phyloP scores from a whole-genome alignment of 2,797 vertebrate species.

The Selene dorsalis region DNA sequence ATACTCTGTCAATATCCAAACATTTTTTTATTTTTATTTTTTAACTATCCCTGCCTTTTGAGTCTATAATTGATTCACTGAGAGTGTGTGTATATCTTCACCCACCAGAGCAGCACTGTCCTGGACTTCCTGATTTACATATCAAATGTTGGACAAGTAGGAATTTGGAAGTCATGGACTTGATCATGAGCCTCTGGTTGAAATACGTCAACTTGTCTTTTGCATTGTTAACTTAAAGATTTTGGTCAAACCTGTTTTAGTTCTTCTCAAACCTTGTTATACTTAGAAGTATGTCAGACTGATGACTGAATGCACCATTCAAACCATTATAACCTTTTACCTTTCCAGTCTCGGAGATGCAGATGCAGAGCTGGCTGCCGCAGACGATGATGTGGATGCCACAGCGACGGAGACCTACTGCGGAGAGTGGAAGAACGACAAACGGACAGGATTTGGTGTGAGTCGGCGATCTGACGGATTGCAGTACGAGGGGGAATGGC shows the following conservation, averaged over 20 bases:
- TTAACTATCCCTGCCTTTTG: no score
- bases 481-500: slow-evolving; percentile 97
- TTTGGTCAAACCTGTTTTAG: background rate
- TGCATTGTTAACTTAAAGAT: background rate
- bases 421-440: slow-evolving; percentile 98
- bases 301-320: background rate
- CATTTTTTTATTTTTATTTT: no score
- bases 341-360: slow-evolving; percentile 91
- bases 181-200: background rate
- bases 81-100: no score
- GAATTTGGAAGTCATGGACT: background rate
- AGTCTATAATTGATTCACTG: no score
- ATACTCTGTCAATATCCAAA: no score
- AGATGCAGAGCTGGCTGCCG: slow-evolving; percentile 90
- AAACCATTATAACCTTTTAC: slow-evolving; percentile 27
- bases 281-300: background rate
- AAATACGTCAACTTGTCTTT: background rate
- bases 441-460: slow-evolving; percentile 92
- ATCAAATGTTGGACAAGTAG: background rate
- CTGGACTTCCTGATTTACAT: no score
- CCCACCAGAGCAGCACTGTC: background rate
- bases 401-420: slow-evolving; percentile 96
- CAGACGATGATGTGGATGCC: slow-evolving; percentile 95
- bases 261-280: background rate
- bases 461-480: slow-evolving; percentile 95